Conservation (phyloP, 2,888 invertebrate species). For the Eupithecia insigniata region DNA sequence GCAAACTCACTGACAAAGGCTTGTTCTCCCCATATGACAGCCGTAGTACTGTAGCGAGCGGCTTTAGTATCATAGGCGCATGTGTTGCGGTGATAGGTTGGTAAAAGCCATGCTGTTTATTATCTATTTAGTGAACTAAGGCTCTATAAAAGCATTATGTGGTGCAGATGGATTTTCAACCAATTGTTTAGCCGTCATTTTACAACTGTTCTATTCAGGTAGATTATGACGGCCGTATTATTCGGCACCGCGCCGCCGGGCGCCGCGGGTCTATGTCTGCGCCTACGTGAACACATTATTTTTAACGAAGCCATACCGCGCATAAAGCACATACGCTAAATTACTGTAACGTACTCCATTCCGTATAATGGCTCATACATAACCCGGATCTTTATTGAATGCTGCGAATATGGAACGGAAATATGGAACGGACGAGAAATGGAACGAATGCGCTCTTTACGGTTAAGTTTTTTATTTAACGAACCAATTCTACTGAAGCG, state of each 20-base stretch:
- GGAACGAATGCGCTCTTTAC: conserved; percentile 19
- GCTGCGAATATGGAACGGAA: conserved; percentile 27
- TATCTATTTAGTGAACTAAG: background rate
- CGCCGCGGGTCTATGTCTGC: conserved; percentile 1
- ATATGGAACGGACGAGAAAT: conserved; percentile 25
- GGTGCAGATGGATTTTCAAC: background rate
- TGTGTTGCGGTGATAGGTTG: background rate
- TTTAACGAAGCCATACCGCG: conserved; percentile 33
- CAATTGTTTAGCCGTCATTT: background rate
- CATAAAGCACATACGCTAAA: conserved; percentile 35
- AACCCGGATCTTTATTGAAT: conserved; percentile 29
- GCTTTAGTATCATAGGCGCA: background rate
- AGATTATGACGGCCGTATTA: background rate
- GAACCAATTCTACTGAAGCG: background rate
- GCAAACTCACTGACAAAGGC: conserved; percentile 8
- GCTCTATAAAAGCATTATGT: background rate
- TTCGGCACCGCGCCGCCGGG: background rate
- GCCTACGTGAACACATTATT: conserved; percentile 32
- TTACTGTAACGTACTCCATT: conserved; percentile 38
- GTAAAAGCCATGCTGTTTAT: background rate
- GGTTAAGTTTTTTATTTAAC: conserved; percentile 16
- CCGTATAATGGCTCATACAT: conserved; percentile 34
- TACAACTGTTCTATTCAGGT: background rate
- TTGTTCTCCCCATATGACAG: background rate
- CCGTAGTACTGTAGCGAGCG: conserved; percentile 2